phyloP scores from a whole-genome alignment of 2,797 vertebrate species.

The Hapalemur alaotrensis region DNA sequence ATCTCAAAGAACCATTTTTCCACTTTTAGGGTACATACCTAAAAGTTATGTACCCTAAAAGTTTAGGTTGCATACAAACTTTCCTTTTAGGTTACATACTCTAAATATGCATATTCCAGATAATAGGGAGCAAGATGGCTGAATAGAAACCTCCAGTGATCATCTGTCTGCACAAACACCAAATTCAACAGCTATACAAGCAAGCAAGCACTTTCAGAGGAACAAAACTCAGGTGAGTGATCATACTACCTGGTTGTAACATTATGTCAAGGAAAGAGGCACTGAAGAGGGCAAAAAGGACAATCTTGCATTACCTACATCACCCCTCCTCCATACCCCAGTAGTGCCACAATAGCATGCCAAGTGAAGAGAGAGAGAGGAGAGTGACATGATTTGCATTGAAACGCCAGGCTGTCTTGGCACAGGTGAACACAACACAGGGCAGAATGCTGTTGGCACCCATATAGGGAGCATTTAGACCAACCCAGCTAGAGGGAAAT shows the following conservation, averaged over 20 bases:
- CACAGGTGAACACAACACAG: neutral
- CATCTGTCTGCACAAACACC: neutral
- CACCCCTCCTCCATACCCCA: neutral
- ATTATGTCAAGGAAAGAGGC: neutral
- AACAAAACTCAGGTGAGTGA: neutral
- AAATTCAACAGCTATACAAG: neutral
- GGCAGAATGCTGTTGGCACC: neutral
- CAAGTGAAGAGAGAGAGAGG: no score
- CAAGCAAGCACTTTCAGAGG: neutral
- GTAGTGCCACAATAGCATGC: no score
- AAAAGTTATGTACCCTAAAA: no score
- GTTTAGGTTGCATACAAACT: no score
- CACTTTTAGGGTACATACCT: neutral
- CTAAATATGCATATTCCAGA: neutral
- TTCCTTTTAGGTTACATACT: neutral
- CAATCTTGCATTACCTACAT: neutral
- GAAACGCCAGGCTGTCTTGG: neutral
- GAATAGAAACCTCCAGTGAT: neutral
- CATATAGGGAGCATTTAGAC: neutral
- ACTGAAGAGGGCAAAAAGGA: neutral
- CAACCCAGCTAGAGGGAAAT: neutral
- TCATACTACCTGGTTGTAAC: neutral
- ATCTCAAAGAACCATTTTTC: constrained; percentile 20
- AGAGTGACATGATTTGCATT: neutral
- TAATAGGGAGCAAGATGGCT: neutral